Conservation (phyloP, 2,888 invertebrate species). For the Tineola bisselliella region DNA sequence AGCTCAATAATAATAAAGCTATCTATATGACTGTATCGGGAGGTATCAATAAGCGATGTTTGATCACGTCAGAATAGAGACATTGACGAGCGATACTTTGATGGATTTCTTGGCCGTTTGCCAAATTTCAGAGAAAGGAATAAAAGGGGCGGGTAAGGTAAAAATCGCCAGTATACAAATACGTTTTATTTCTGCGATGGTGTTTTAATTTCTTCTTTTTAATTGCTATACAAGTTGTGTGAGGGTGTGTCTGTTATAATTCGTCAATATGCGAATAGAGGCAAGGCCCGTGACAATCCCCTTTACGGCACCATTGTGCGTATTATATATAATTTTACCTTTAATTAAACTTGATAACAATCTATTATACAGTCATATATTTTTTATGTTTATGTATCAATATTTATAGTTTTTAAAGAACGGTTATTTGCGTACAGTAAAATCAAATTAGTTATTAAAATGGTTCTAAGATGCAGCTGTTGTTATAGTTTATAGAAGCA, state of each 20-base stretch:
- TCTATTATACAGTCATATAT: neutral
- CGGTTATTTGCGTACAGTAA: neutral
- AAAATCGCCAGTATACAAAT: neutral
- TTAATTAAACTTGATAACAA: neutral
- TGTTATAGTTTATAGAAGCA: neutral
- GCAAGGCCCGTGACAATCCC: neutral
- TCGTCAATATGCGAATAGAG: neutral
- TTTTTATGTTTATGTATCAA: too few species aligned
- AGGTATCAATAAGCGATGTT: neutral
- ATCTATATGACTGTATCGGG: neutral
- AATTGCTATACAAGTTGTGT: neutral
- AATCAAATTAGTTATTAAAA: too few species aligned
- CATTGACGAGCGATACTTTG: constrained; percentile 8
- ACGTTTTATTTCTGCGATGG: too few species aligned
- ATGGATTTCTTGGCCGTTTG: neutral
- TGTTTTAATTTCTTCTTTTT: too few species aligned
- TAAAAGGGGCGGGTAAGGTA: neutral
- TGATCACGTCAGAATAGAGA: neutral
- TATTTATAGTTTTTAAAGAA: too few species aligned
- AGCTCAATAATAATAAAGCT: neutral
- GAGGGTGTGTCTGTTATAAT: neutral
- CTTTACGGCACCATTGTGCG: neutral
- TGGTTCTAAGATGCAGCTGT: neutral
- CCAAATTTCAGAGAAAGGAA: neutral
- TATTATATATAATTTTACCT: neutral